phyloP scores from a whole-genome alignment of 2,797 vertebrate species.

The Scolopax bukidnonensis region DNA sequence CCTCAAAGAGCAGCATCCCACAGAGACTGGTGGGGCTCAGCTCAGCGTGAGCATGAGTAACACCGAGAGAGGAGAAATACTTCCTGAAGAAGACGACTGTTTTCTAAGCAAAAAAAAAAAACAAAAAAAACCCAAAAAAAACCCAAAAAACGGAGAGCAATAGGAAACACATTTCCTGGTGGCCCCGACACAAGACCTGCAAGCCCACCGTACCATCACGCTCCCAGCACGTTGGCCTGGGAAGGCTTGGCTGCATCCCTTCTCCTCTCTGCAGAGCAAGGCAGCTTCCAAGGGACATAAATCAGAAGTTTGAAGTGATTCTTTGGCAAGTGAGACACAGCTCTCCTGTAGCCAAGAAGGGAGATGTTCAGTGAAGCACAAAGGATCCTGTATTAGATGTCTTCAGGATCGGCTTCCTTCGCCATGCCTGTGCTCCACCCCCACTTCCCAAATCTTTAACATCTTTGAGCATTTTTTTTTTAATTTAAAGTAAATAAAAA shows the following conservation, averaged over 20 bases:
- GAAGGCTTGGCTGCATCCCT: not conserved
- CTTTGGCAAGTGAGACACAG: not conserved
- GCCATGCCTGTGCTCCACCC: not conserved
- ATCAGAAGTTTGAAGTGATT: not conserved
- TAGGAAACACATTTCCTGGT: not conserved
- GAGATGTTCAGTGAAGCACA: not conserved
- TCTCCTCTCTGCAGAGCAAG: not conserved
- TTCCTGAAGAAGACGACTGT: not conserved
- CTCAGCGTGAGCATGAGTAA: accelerated
- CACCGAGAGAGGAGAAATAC: not conserved
- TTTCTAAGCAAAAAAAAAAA: not conserved
- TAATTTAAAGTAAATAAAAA: not conserved
- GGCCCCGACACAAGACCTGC: not conserved
- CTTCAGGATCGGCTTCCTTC: not conserved
- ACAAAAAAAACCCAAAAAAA: not conserved
- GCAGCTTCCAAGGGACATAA: not conserved
- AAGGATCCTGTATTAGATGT: not conserved
- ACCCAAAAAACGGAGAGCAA: not conserved
- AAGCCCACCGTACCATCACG: not conserved
- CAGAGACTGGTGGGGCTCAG: not conserved
- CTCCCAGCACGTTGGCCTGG: not conserved
- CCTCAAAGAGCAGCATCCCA: not conserved
- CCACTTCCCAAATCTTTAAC: not conserved
- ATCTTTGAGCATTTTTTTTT: not conserved
- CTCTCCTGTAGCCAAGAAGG: accelerated